phyloP scores from a whole-genome alignment of 2,888 invertebrate species.

The Lepidocyrtoides sp. region DNA sequence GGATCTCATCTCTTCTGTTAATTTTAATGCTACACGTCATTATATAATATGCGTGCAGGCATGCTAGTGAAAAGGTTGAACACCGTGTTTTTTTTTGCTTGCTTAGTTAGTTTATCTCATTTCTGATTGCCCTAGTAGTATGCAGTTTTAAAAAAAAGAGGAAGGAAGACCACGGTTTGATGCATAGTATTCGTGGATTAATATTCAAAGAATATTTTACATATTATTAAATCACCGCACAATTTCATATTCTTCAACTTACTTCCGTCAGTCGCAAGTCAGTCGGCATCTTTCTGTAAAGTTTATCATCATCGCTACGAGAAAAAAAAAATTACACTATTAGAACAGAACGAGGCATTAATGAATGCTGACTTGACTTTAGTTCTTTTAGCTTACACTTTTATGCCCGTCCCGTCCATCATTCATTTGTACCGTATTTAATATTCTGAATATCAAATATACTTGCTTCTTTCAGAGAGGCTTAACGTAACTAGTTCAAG shows the following conservation, averaged over 20 bases:
- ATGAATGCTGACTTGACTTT: too few species aligned
- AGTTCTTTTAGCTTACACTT: not conserved
- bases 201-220: not conserved
- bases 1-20: not conserved
- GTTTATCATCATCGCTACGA: not conserved
- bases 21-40: conserved; percentile 22
- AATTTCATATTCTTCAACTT: conserved; percentile 4
- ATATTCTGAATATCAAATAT: too few species aligned
- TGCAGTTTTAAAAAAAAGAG: too few species aligned
- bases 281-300: conserved; percentile 47
- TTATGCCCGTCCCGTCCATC: not conserved
- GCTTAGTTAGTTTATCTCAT: too few species aligned
- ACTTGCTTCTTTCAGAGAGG: too few species aligned
- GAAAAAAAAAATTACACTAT: not conserved
- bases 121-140: too few species aligned
- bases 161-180: too few species aligned
- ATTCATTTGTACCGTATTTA: not conserved
- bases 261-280: conserved; percentile 60
- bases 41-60: conserved; percentile 29
- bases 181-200: not conserved
- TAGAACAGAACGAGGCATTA: too few species aligned
- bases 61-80: not conserved
- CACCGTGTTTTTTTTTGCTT: too few species aligned
- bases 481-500: too few species aligned
- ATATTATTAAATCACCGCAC: not conserved